Conservation (phyloP, 2,797 vertebrate genomes). For the Tiaroga cobitis region DNA sequence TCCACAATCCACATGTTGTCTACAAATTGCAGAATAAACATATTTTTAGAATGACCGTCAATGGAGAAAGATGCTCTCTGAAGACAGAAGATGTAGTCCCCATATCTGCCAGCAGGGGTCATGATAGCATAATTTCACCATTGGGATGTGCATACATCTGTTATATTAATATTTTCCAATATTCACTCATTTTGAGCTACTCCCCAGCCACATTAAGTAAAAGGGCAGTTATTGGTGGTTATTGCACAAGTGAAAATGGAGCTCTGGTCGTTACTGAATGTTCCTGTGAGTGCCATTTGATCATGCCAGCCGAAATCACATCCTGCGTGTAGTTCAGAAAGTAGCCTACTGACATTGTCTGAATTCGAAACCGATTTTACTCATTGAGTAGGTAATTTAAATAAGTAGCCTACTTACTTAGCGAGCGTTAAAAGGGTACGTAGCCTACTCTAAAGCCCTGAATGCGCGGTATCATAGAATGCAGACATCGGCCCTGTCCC, state of each 20-base stretch:
- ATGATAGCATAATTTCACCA: neutral
- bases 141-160: neutral
- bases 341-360: too few relatives aligned
- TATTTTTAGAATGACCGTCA: neutral
- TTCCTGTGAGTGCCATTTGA: too few relatives aligned
- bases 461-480: too few relatives aligned
- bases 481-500: too few relatives aligned
- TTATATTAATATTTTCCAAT: neutral
- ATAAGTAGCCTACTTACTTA: too few relatives aligned
- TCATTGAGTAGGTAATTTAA: too few relatives aligned
- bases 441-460: too few relatives aligned
- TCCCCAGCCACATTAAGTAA: slow-evolving; percentile 80
- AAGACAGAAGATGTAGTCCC: neutral
- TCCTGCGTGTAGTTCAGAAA: too few relatives aligned
- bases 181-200: slow-evolving; percentile 54
- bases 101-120: neutral
- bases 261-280: slow-evolving; percentile 69
- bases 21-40: neutral
- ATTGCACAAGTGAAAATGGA: slow-evolving; percentile 69
- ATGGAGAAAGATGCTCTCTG: neutral
- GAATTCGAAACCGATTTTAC: too few relatives aligned
- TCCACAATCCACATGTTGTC: neutral
- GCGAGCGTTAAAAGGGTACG: too few relatives aligned
- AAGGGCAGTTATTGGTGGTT: slow-evolving; percentile 74
- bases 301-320: too few relatives aligned